A percentile compares a stretch with the other conserved stretches of the same genome.
These are phyloP conservation scores for Lymantria monacha DNA, from an alignment of 2,888 invertebrate genomes.

Conservation along the genomic window DNA sequence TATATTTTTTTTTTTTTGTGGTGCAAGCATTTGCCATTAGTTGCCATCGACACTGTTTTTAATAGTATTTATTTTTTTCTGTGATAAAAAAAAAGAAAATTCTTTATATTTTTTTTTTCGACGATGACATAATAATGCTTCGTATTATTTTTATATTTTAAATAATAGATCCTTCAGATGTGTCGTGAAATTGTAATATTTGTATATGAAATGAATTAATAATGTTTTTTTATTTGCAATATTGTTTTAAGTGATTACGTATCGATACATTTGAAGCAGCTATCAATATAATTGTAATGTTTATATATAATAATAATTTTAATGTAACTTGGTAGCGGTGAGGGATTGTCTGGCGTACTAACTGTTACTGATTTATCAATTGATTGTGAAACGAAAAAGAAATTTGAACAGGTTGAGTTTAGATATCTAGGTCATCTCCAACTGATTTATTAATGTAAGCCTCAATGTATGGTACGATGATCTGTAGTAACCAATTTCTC, in stretches of 20 bases:
- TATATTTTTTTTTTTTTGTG: constrained; percentile 41
- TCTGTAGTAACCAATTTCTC: too few species aligned
- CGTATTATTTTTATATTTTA: constrained; percentile 24
- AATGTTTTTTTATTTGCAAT: constrained; percentile 18
- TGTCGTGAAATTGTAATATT: constrained; percentile 18
- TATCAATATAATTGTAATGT: constrained; percentile 28
- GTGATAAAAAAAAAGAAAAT: constrained; percentile 58
- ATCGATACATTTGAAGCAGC: constrained; percentile 34
- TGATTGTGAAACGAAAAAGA: too few species aligned
- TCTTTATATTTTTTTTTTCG: constrained; percentile 42
- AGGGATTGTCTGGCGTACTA: too few species aligned
- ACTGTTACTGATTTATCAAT: too few species aligned
- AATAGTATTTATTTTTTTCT: constrained; percentile 78
- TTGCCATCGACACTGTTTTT: constrained; percentile 72
- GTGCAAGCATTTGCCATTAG: constrained; percentile 64
- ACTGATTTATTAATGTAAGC: too few species aligned
- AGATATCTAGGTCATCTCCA: too few species aligned
- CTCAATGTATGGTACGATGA: too few species aligned
- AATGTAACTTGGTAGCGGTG: constrained; percentile 17
- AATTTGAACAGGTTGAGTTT: too few species aligned
- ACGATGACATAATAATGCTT: constrained; percentile 32
- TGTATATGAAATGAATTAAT: constrained; percentile 9
- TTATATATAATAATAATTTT: constrained; percentile 30
- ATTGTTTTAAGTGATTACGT: constrained; percentile 17
- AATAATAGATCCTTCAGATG: constrained; percentile 33